phyloP scores from a whole-genome alignment of 1,140 invertebrate genomes.

The Hesperophylax magnus region DNA sequence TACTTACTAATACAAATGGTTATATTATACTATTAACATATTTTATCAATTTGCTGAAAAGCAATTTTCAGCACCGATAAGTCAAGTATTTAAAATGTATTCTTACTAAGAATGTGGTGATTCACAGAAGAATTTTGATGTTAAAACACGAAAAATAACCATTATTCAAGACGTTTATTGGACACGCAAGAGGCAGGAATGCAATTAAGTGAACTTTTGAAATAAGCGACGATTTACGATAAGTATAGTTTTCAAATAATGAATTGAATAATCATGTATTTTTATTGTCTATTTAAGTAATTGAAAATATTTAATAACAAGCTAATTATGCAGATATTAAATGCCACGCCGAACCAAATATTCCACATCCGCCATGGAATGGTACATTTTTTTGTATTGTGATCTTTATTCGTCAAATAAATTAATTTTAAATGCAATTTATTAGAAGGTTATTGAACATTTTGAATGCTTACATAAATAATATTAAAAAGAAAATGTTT shows the following conservation, averaged over 20 bases:
- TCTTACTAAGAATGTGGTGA: background rate
- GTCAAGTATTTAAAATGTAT: background rate
- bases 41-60: background rate
- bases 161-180: no score
- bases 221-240: conserved; percentile 11
- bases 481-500: no score
- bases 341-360: background rate
- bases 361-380: background rate
- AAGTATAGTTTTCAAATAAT: background rate
- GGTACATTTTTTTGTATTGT: background rate
- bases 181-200: background rate
- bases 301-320: background rate
- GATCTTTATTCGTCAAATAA: no score
- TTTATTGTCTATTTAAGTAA: background rate
- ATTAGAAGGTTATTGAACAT: no score
- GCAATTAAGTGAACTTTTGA: background rate
- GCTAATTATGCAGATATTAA: no score
- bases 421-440: no score
- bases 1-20: no score
- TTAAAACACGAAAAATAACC: no score
- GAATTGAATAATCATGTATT: background rate
- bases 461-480: no score
- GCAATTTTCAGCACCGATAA: background rate
- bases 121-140: background rate
- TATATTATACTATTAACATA: background rate